Evolutionary conservation across 2,797 vertebrate species (phyloP).

Genomic region (Sebastes itinus): DNA sequence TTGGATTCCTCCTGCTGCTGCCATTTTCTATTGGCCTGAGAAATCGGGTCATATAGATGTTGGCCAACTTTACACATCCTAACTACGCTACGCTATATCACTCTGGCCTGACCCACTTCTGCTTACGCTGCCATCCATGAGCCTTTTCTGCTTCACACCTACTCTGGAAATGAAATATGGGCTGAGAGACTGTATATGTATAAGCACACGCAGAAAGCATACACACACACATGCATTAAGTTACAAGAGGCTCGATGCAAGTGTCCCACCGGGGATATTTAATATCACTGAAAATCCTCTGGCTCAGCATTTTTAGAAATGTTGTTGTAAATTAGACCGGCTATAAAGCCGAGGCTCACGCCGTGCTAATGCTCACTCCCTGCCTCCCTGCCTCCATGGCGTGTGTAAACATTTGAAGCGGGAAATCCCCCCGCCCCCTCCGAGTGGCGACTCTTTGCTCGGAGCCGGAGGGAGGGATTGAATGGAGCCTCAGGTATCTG

Average conservation of each 20-base stretch:
- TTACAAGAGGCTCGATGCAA: slow-evolving; percentile 40
- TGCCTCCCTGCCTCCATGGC: slow-evolving; percentile 10
- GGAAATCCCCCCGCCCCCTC: slow-evolving; percentile 19
- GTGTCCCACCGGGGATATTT: slow-evolving; percentile 62
- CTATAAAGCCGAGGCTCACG: slow-evolving; percentile 44
- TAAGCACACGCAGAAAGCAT: slow-evolving; percentile 21
- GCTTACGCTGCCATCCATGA: slow-evolving; percentile 38
- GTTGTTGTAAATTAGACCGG: slow-evolving; percentile 65
- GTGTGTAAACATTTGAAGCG: slow-evolving; percentile 67
- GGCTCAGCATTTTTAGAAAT: slow-evolving; percentile 64
- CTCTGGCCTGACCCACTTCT: slow-evolving; percentile 63
- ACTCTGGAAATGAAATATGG: slow-evolving; percentile 45
- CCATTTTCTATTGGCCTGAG: slow-evolving; percentile 41
- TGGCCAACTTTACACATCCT: slow-evolving; percentile 43
- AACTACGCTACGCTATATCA: slow-evolving; percentile 26
- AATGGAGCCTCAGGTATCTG: slow-evolving; percentile 43
- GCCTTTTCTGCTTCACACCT: slow-evolving; percentile 6
- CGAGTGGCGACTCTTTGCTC: slow-evolving; percentile 37
- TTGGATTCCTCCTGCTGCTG: slow-evolving; percentile 60
- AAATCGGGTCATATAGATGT: slow-evolving; percentile 59
- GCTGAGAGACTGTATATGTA: slow-evolving; percentile 24
- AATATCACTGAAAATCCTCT: slow-evolving; percentile 60
- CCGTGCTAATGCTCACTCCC: slow-evolving; percentile 51
- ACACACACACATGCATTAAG: slow-evolving; percentile 5
- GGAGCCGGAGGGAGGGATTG: slow-evolving; percentile 37